Percentiles rank a stretch among this genome's conserved stretches.
These are phyloP conservation scores for Ciconia nigra DNA, from an alignment of 2,797 vertebrate species.

Conservation along the genomic window DNA sequence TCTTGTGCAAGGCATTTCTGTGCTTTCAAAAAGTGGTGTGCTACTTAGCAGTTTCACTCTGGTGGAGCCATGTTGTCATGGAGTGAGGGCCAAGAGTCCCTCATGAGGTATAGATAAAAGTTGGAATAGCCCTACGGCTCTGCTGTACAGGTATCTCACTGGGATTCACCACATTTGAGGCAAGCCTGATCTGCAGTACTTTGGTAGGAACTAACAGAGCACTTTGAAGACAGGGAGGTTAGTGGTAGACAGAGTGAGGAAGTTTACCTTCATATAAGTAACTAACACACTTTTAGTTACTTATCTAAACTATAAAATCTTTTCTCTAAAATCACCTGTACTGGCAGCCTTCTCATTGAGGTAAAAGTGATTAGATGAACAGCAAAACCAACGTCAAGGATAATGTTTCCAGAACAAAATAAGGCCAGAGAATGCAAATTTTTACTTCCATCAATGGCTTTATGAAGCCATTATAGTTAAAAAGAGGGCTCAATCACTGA, in stretches of 20 bases:
- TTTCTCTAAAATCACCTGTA: neutral
- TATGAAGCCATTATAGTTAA: neutral
- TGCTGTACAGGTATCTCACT: neutral
- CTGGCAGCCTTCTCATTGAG: neutral
- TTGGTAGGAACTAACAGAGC: neutral
- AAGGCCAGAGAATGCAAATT: neutral
- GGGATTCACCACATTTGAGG: neutral
- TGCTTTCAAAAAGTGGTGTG: neutral
- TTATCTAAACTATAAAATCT: neutral
- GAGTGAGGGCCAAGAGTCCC: neutral
- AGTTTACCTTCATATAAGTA: neutral
- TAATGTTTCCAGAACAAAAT: neutral
- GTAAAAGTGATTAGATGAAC: neutral
- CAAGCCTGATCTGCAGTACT: neutral
- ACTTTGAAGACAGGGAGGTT: neutral
- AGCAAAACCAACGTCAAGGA: neutral
- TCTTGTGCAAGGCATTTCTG: neutral
- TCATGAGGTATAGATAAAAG: neutral
- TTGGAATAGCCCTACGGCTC: neutral
- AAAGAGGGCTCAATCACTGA: neutral
- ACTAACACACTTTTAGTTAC: neutral
- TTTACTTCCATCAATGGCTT: neutral
- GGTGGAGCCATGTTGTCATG: accelerated
- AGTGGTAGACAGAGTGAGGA: neutral
- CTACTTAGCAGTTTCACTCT: neutral